These are phyloP conservation scores for Theretra japonica DNA, from an alignment of 2,888 invertebrate genomes.

Conservation along the genomic window DNA sequence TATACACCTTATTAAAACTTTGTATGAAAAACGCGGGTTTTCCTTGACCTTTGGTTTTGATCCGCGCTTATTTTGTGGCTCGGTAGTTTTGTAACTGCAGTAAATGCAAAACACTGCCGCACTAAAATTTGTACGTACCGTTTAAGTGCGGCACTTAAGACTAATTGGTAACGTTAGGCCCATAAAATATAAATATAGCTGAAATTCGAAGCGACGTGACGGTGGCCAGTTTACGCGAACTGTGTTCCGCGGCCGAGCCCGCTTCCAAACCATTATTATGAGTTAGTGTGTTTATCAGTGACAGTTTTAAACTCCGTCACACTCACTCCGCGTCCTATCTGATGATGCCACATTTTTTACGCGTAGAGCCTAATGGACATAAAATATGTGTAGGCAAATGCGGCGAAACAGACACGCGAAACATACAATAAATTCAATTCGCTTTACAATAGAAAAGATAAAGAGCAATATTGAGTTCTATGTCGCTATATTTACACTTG, in stretches of 20 bases:
- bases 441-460: not conserved
- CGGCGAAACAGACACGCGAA: not conserved
- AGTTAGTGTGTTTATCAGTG: slow-evolving; percentile 66
- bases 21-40: not conserved
- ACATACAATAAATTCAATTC: not conserved
- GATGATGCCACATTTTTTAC: slow-evolving; percentile 37
- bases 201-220: slow-evolving; percentile 33
- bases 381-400: not conserved
- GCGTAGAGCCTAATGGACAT: not conserved
- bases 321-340: slow-evolving; percentile 50
- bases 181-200: slow-evolving; percentile 42
- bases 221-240: slow-evolving; percentile 36
- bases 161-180: slow-evolving; percentile 44
- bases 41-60: not conserved
- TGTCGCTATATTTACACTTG: not conserved
- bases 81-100: slow-evolving; percentile 2
- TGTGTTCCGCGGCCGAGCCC: slow-evolving; percentile 39
- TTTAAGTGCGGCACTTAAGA: slow-evolving; percentile 43
- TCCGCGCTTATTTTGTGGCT: not conserved
- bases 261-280: slow-evolving; percentile 60
- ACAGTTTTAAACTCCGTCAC: slow-evolving; percentile 64
- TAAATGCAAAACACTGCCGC: not conserved
- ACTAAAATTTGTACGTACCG: slow-evolving; percentile 17
- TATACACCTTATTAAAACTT: slow-evolving; percentile 13
- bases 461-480: not conserved